These are phyloP conservation scores for Tenodera sinensis DNA, from an alignment of 2,888 invertebrate genomes.

Conservation along the genomic window DNA sequence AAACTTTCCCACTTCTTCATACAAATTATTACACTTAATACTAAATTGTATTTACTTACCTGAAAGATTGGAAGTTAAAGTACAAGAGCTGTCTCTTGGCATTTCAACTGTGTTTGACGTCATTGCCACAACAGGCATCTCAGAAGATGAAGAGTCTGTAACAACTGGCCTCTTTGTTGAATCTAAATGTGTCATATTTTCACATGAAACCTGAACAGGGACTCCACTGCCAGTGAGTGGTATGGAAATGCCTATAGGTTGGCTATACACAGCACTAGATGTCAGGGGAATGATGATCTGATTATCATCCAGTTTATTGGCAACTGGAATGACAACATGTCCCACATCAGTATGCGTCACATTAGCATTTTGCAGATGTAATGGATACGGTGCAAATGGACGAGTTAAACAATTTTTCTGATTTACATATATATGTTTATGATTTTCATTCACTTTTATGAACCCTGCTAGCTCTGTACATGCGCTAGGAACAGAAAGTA, in stretches of 20 bases:
- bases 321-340: not conserved
- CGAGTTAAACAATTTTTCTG: not conserved
- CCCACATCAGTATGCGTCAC: not conserved
- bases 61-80: not conserved
- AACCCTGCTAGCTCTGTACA: not conserved
- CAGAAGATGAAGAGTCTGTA: not conserved
- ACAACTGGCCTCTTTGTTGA: not conserved
- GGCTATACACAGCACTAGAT: constrained; percentile 12
- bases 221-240: not conserved
- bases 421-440: not conserved
- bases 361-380: not conserved
- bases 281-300: constrained; percentile 25
- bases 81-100: not conserved
- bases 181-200: not conserved
- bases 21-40: too few relatives aligned
- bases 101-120: not conserved
- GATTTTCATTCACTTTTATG: not conserved
- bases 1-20: too few relatives aligned
- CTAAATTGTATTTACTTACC: not conserved
- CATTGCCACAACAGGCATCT: not conserved
- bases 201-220: not conserved
- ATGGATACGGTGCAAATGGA: not conserved
- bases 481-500: not conserved
- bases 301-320: not conserved
- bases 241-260: constrained; percentile 10